Evolutionary conservation across 2,888 invertebrate genomes (phyloP).

Genomic region (Micropterix aruncella): DNA sequence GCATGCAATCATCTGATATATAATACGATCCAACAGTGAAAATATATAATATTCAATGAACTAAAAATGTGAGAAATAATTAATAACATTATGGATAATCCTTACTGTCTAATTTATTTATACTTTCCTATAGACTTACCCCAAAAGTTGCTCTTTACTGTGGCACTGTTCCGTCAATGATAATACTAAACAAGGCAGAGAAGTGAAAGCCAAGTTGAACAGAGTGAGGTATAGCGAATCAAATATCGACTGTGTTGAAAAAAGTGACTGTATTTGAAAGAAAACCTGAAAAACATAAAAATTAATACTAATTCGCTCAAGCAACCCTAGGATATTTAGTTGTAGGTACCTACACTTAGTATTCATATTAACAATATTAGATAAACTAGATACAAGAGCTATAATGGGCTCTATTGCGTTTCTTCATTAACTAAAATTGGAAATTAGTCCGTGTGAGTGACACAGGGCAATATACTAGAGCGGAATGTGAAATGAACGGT

Average conservation of each 20-base stretch:
- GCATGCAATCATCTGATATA: constrained; percentile 3
- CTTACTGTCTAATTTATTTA: not conserved
- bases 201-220: constrained; percentile 64
- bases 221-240: constrained; percentile 62
- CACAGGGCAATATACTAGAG: no score
- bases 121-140: constrained; percentile 22
- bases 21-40: not conserved
- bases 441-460: no score
- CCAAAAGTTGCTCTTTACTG: constrained; percentile 33
- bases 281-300: constrained; percentile 29
- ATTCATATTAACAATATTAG: no score
- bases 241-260: constrained; percentile 53
- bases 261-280: constrained; percentile 38
- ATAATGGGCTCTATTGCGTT: no score
- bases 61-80: not conserved
- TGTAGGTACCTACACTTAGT: not conserved
- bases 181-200: constrained; percentile 57
- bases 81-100: not conserved
- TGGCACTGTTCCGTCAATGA: constrained; percentile 64
- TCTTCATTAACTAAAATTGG: no score
- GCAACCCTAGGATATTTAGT: not conserved
- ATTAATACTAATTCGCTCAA: no score
- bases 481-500: no score
- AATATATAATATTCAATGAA: not conserved
- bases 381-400: no score